phyloP scores from a whole-genome alignment of 2,797 vertebrate species.

The Arctocebus calabarensis region DNA sequence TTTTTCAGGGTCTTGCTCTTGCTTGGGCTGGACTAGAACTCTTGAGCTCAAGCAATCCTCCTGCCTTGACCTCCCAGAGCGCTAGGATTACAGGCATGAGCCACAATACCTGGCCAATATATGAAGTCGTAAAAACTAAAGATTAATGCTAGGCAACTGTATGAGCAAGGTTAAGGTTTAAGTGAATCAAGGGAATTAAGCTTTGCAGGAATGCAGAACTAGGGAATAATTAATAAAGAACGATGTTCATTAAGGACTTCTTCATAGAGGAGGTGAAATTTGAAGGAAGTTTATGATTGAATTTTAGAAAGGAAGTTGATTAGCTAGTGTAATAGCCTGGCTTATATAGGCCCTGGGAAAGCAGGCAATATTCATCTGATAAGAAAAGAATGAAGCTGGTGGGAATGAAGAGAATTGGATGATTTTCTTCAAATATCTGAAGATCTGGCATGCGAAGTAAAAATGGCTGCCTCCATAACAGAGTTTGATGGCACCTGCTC shows the following conservation, averaged over 20 bases:
- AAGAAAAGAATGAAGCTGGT: neutral
- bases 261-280: neutral
- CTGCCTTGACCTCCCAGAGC: no score
- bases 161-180: neutral
- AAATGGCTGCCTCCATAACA: neutral
- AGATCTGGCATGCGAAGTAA: neutral
- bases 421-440: conserved; percentile 19
- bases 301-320: neutral
- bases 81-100: no score
- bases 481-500: neutral
- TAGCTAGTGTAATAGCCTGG: neutral
- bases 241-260: neutral
- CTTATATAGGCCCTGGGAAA: neutral
- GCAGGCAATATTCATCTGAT: neutral
- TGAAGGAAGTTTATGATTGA: conserved; percentile 20
- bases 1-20: no score
- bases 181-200: neutral
- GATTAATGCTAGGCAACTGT: neutral
- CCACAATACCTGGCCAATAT: no score
- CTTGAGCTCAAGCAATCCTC: no score
- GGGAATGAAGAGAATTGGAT: neutral
- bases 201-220: neutral
- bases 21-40: no score
- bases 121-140: conserved; percentile 1
- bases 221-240: neutral